Evolutionary conservation across 2,113 vertebrate genomes (phyloP), one percentile per base, ranked within the genome.

Genomic region (Semicossyphus pulcher): DNA sequence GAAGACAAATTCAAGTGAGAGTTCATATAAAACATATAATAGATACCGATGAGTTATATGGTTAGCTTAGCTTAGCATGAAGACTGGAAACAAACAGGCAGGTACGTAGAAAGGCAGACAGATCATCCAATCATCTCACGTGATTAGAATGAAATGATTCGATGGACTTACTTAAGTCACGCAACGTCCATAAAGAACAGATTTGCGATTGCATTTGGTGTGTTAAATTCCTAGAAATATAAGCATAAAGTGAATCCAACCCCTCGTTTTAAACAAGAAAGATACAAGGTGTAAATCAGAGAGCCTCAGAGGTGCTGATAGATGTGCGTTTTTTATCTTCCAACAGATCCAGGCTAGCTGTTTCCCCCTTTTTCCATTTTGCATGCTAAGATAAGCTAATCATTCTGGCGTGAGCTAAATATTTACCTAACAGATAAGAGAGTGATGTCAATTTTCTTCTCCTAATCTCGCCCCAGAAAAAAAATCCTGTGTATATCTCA

Each of bases 51-150:
- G n/a, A n/a, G n/a, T n/a, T n/a, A n/a, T n/a, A n/a, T 3, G 4
- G 5, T 59, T 39, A 59, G 29, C 41, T 48, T 70, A 48, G 59
- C 29, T 63, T 47, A 62, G 48, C 70, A 53, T 21, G 15, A 31
- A 61, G 7, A 49, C 32, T 58, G 23, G 14, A 41, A 69, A 59
- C 9, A 10, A 36, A 10, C n/a, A n/a, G n/a, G n/a, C n/a, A n/a
- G n/a, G n/a, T n/a, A n/a, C n/a, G n/a, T n/a, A n/a, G n/a, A n/a
- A n/a, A n/a, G n/a, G n/a, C n/a, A n/a, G n/a, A n/a, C n/a, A n/a
- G n/a, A n/a, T n/a, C n/a, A n/a, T n/a, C n/a, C n/a, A n/a, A n/a
- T n/a, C n/a, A n/a, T n/a, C n/a, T n/a, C n/a, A n/a, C n/a, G n/a
- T n/a, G n/a, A n/a, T n/a, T n/a, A n/a, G n/a, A n/a, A 36, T 36